Evolutionary conservation across 2,113 vertebrate species (phyloP), one percentile per base, ranked within the genome.

Genomic region (Podiceps cristatus): DNA sequence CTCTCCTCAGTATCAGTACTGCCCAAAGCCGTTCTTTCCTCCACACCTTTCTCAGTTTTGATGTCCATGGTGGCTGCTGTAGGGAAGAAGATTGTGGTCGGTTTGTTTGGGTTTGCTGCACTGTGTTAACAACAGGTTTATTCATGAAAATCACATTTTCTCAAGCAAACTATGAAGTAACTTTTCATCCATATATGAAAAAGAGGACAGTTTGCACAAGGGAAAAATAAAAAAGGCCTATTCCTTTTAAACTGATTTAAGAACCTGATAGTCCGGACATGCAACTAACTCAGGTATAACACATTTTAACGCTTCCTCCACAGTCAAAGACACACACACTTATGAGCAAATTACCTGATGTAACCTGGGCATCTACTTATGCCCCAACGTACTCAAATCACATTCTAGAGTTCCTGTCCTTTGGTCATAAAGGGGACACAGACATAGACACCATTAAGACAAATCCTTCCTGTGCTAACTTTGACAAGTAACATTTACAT

Each of bases 211-310:
- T 44, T 49, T 67, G 37, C 13, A 49, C 27, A 7, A 18, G 12
- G 17, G 20, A 7, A 45, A 45, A 45, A 45, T 45, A 45, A 17
- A 22, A 27, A 28, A 42, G 20, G 11, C 1, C 0, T 72, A 15
- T 63, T 87, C 85, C 35, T 66, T 83, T 56, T 63, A 50, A 80
- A 84, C 11, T 37, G 18, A 63, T 5, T 62, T 50, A 82, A 72
- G 45, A 89, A 56, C 19, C 33, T 37, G 5, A 7, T 45, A 79
- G 12, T 59, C n/a, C 56, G 75, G 58, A 78, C 22, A 40, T 1
- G 5, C 17, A 82, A 37, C 14, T 68, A 49, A 79, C 15, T 66
- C n/a, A 12, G 14, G 25, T 44, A 19, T 12, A 71, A 45, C 0
- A 0, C 31, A 74, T 85, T 52, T 59, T 31, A 88, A 75, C 1